Conservation (phyloP, 2,888 invertebrate species). For the Tipula lateralis region DNA sequence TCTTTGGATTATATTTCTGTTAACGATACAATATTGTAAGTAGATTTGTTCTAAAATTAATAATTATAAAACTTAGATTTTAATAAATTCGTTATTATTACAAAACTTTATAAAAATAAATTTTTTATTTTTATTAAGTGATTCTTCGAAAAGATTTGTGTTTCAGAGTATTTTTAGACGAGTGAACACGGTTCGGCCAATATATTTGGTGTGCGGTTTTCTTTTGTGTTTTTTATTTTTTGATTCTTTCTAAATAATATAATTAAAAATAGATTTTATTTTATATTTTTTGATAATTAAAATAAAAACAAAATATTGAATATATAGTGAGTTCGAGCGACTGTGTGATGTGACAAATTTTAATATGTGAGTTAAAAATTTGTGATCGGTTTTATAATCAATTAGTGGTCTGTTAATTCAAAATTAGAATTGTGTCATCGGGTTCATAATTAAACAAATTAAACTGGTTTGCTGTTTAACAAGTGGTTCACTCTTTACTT, state of each 20-base stretch:
- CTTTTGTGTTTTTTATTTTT: not conserved
- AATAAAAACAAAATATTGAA: not conserved
- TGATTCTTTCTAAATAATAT: not conserved
- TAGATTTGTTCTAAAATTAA: not conserved
- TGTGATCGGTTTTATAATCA: not conserved
- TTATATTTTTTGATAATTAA: not conserved
- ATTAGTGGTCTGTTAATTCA: not conserved
- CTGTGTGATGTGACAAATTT: not conserved
- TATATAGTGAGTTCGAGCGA: not conserved
- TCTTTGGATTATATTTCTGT: conserved; percentile 4
- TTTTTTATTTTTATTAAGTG: not conserved
- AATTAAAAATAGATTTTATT: conserved; percentile 9
- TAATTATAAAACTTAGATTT: not conserved
- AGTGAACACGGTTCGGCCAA: not conserved
- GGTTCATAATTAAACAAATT: not conserved
- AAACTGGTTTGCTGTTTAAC: no score
- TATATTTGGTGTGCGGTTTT: not conserved
- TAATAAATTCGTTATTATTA: not conserved
- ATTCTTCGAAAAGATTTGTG: not conserved
- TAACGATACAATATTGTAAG: not conserved
- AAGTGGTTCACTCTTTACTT: not conserved
- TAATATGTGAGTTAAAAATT: not conserved
- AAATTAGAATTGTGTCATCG: not conserved
- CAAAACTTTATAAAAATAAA: not conserved
- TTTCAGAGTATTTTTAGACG: not conserved